Base-by-base conservation (phyloP, 2,797 vertebrate genomes). In the Mastacembelus armatus region DNA sequence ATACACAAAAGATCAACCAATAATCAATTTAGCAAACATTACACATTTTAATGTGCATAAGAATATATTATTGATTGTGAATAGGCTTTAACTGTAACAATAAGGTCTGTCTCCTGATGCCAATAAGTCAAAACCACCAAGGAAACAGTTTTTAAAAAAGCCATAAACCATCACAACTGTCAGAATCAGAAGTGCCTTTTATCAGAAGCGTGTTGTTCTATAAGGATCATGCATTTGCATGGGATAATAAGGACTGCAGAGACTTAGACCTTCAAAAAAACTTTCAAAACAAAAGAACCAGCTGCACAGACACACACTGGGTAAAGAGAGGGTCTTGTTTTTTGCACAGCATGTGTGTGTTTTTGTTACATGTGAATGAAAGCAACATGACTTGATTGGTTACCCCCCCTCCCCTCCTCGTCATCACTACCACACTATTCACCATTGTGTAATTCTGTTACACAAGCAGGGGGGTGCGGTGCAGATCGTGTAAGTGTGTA, bases 391-490 rank as follows among this genome's bases (percentile, higher is more conserved):
- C 44, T 58, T 61, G 51, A 73, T 73, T 64, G 52, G 58, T 81
- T 55, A 63, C 61, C 63, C 64, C 55, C 57, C 29, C 22, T 56
- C 52, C 40, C 22, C 48, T 19, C 50, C 15, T 4, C 16, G n/a
- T 33, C 21, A 7, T 35, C 19, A 24, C 49, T 68, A 60, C 18
- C 47, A 49, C 21, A 52, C 60, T 51, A 45, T 59, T 63, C 50
- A 65, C 49, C 32, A 74, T 85, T 87, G 81, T 84, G 71, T 84
- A 84, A 85, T 73, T 84, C 49, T 74, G 74, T 89, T 85, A 85
- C 73, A 85, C 83, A 87, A 87, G 79, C 39, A 1, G 68, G 32
- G 52, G 48, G 62, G 71, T 63, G 60, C 74, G 61, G 72, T 83
- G 78, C 62, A 64, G 66, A 62, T 66, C 66, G 54, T 70, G 27